Percentiles rank a stretch among this genome's conserved stretches.
Evolutionary conservation across 2,113 vertebrate genomes (phyloP).

Genomic region (Megaceryle maxima): DNA sequence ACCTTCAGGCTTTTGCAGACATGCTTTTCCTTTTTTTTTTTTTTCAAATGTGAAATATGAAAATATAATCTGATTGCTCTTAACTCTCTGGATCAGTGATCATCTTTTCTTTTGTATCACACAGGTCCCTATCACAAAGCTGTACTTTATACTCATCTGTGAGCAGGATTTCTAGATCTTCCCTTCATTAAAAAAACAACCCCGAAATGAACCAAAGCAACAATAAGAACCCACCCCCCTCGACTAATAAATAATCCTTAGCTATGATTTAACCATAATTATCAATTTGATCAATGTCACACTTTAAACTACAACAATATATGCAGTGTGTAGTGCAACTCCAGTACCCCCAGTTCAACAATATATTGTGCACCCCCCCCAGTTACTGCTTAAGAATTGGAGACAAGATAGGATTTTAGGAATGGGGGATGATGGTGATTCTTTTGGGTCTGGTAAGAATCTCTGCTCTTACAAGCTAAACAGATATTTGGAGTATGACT

Average conservation of each 20-base stretch:
- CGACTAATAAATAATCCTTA: background rate
- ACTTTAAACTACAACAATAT: background rate
- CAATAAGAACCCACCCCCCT: background rate
- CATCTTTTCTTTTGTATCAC: background rate
- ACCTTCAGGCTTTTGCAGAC: background rate
- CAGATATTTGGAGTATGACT: background rate
- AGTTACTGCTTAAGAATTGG: background rate
- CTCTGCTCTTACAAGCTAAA: background rate
- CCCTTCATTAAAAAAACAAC: background rate
- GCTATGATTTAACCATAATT: background rate
- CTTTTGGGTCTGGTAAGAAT: background rate
- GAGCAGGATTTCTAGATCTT: background rate
- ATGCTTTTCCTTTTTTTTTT: background rate
- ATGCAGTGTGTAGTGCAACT: background rate
- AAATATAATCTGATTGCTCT: background rate
- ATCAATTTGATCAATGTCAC: background rate
- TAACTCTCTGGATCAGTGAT: background rate
- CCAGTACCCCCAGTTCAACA: background rate
- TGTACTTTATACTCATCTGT: background rate
- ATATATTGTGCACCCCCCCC: background rate
- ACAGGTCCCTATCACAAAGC: background rate
- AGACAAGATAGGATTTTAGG: background rate
- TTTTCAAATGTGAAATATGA: background rate
- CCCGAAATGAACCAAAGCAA: background rate
- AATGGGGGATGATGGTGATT: background rate